Evolutionary conservation across 2,797 vertebrate genomes (phyloP), one percentile per base, ranked within the genome.

Genomic region (Eospalax fontanierii): DNA sequence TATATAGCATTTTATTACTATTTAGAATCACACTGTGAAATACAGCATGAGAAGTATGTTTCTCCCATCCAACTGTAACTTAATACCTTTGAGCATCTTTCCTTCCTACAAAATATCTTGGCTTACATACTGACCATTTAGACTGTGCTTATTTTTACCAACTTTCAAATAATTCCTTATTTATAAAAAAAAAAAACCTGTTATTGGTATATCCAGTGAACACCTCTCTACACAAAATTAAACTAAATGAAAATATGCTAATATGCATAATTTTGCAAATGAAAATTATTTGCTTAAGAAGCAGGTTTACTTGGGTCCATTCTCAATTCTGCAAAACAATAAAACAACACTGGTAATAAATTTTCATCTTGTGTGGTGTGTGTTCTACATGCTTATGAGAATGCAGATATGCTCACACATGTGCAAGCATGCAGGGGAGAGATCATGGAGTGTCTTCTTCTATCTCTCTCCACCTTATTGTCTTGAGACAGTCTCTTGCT

Each of bases 151-250:
- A n/a, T n/a, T n/a, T n/a, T n/a, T n/a, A n/a, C 35, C 38, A 76
- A 33, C 46, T 84, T 78, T 87, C 50, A 89, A 89, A 88, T 76
- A n/a, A 76, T 94, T 68, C 5, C 87, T 84, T 68, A 54, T 54
- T 95, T 33, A 61, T 33, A 28, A 76, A 81, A 87, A 5, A 6
- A 46, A n/a, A n/a, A n/a, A n/a, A n/a, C n/a, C 46, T 46, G 11
- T 46, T 46, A 46, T 46, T 46, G 46, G 59, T 40, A 78, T 2
- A 92, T 1, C 38, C 46, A 92, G 10, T 93, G 86, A 80, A 66
- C 70, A 66, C n/a, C n/a, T 92, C 19, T 92, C 30, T 68, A 19
- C 22, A 82, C 9, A 79, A 89, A 93, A 73, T 65, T 3, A 91
- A 76, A 91, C 30, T 80, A 75, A 70, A 63, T 80, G 92, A 78